Percentiles rank a stretch among this genome's conserved stretches.
Evolutionary conservation across 2,797 vertebrate species (phyloP).

Genomic region (Gallinago solitaria): DNA sequence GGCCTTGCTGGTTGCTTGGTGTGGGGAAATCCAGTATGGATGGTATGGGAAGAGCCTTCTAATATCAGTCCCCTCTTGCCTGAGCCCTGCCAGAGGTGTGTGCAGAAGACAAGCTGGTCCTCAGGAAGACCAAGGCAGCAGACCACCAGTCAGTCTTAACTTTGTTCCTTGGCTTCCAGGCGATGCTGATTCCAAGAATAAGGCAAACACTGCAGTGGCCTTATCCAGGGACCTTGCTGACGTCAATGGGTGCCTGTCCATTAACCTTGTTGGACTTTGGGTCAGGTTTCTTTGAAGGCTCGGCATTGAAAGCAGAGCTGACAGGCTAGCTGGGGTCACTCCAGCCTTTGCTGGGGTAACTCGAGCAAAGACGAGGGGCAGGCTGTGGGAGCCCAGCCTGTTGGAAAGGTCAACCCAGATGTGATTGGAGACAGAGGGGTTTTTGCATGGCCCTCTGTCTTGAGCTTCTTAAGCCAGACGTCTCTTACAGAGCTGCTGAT

Average conservation of each 20-base stretch:
- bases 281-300: constrained; percentile 36
- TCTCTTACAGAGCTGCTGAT: not conserved
- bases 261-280: constrained; percentile 9
- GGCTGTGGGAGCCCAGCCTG: not conserved
- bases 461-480: not conserved
- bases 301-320: not conserved
- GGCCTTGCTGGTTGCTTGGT: not conserved
- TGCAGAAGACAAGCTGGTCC: not conserved
- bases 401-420: not conserved
- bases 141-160: not conserved
- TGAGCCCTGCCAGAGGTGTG: not conserved
- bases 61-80: not conserved
- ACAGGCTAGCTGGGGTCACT: not conserved
- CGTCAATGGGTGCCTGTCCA: not conserved
- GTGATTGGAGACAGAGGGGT: not conserved
- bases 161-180: constrained; percentile 12
- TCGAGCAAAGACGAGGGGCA: not conserved
- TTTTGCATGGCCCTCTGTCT: not conserved
- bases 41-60: not conserved
- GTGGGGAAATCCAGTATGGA: not conserved
- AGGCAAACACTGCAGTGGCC: not conserved
- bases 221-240: not conserved
- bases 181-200: not conserved
- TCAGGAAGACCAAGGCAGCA: not conserved
- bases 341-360: not conserved